These are phyloP conservation scores for Characodon lateralis DNA, from an alignment of 2,797 vertebrate species.

Conservation along the genomic window DNA sequence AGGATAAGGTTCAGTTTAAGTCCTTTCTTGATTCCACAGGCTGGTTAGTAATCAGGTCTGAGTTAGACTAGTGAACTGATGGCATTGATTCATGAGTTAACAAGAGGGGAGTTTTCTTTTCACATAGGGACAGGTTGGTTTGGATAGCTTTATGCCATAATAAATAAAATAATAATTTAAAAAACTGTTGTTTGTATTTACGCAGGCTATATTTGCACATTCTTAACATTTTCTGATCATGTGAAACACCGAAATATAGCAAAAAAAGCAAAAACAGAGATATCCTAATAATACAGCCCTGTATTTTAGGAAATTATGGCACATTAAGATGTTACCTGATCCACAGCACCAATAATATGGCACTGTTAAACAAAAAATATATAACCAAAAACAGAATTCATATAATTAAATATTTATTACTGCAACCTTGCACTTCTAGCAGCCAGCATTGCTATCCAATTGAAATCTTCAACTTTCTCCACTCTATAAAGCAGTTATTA, in stretches of 20 bases:
- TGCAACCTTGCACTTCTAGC: neutral
- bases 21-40: too few species aligned
- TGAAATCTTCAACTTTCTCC: neutral
- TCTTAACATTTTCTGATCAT: neutral
- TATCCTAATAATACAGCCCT: neutral
- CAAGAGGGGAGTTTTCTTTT: neutral
- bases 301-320: neutral
- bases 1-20: too few species aligned
- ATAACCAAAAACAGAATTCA: neutral
- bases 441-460: neutral
- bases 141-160: neutral
- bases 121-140: neutral
- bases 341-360: neutral
- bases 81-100: neutral
- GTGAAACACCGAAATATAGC: neutral
- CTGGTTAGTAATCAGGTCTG: too few species aligned
- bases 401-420: neutral
- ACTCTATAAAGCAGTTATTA: neutral
- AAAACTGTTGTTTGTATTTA: neutral
- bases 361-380: neutral
- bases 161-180: neutral
- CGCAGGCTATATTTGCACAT: neutral
- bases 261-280: neutral
- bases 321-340: neutral
- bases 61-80: too few species aligned